Evolutionary conservation across 2,888 invertebrate species (phyloP), one percentile per base, ranked within the genome.

Genomic region (Cheilosia vernalis): DNA sequence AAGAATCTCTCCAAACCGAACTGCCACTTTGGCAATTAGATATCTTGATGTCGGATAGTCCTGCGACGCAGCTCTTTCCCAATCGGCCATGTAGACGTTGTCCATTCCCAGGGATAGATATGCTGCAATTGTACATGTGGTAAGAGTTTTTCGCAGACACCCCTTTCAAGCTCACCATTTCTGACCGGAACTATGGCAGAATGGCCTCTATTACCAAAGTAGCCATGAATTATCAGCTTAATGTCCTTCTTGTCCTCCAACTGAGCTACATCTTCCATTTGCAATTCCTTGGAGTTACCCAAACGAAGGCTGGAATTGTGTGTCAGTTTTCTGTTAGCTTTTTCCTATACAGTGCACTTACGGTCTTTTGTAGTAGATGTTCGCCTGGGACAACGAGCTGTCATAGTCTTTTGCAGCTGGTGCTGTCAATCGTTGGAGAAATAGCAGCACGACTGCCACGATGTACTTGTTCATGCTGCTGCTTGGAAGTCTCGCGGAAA

Each of bases 211-310:
- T 89, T 89, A 3, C 89, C 91, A 3, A 90, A 58, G 79, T 89
- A 92, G 0, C 92, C 92, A 53, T 92, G 92, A 10, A 92, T 88
- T 33, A 92, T 89, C 6, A 92, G 61, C 86, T 92, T 92, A 4
- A 92, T 84, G 1, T 90, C 88, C 0, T 78, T 82, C 37, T 87
- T 87, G 0, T 53, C 40, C 0, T 67, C 56, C 27, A 90, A 2
- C 2, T 56, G 58, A 1, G 66, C 49, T 0, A 80, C 44, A 0
- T 69, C 72, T 1, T 13, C 30, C 27, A 85, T 67, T 72, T 40
- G n/a, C 6, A 88, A 17, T 24, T 91, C 91, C 5, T 74, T 42
- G 3, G 80, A 66, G 6, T 58, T 74, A 4, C 88, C 88, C 55
- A 86, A 33, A 3, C 63, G 56, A 0, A 82, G 76, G 4, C 88